Percentiles rank a stretch among this genome's conserved stretches.
Conservation (phyloP, 1,140 invertebrate species). For the Penaeus vannamei region DNA sequence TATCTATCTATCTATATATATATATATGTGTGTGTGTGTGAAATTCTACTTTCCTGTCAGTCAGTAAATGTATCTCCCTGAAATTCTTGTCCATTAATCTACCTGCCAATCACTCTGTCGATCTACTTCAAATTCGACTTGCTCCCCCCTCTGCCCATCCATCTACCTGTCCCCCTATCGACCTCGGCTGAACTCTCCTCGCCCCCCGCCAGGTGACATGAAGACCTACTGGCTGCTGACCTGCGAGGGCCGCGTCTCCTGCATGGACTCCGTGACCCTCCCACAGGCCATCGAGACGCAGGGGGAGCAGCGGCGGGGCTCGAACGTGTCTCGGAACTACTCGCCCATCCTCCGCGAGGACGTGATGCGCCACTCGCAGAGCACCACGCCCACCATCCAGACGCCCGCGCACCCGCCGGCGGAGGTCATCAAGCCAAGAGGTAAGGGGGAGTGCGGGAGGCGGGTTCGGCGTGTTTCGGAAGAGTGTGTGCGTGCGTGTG, state of each 20-base stretch:
- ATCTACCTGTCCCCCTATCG: neutral
- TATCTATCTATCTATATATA: constrained; percentile 18
- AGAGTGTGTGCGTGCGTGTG: neutral
- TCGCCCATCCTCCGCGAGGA: constrained; percentile 89
- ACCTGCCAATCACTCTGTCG: neutral
- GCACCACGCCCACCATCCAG: constrained; percentile 39
- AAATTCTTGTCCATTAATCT: neutral
- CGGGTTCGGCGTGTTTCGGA: neutral
- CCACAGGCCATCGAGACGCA: constrained; percentile 69
- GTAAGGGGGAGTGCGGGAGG: neutral
- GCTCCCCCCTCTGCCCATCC: too few species aligned
- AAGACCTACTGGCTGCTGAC: constrained; percentile 92
- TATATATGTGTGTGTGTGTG: neutral
- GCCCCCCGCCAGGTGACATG: constrained; percentile 82
- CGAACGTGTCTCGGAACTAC: constrained; percentile 73
- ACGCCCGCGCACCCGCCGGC: neutral
- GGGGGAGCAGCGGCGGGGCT: constrained; percentile 75
- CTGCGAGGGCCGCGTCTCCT: constrained; percentile 76
- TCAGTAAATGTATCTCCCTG: neutral
- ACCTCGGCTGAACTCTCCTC: constrained; percentile 41
- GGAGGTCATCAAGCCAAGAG: neutral
- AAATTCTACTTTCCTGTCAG: neutral
- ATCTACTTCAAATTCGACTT: neutral
- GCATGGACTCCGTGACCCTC: constrained; percentile 69
- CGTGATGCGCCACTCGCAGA: constrained; percentile 77